phyloP scores from a whole-genome alignment of 2,113 vertebrate species.

The Seriola rivoliana region DNA sequence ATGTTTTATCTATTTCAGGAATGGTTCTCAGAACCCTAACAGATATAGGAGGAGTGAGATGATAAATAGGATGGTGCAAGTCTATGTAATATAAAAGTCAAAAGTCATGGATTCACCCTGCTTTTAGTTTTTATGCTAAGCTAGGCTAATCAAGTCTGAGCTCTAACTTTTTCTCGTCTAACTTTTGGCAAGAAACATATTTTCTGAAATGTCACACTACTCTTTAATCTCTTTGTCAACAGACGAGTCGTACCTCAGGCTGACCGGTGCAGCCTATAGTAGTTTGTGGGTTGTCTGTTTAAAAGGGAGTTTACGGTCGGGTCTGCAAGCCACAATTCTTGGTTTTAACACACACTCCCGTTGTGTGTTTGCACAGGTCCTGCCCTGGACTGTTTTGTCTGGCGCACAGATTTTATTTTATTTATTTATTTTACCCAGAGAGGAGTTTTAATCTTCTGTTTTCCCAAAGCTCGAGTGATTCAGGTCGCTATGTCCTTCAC shows the following conservation, averaged over 20 bases:
- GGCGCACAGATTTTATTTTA: slow-evolving; percentile 43
- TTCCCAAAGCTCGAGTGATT: slow-evolving; percentile 65
- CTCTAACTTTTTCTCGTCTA: no score
- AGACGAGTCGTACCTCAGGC: neutral
- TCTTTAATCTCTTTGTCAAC: no score
- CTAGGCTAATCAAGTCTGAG: no score
- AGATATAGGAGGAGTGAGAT: no score
- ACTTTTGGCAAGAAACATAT: no score
- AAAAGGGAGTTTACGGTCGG: neutral
- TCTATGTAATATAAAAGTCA: no score
- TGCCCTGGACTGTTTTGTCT: slow-evolving; percentile 11
- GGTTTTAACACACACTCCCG: slow-evolving; percentile 6
- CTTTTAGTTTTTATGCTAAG: no score
- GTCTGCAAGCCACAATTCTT: neutral
- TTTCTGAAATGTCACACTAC: no score
- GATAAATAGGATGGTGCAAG: no score
- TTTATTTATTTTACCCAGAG: slow-evolving; percentile 60
- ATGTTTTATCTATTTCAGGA: no score
- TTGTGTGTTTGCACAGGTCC: slow-evolving; percentile 15
- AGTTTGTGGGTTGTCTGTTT: neutral
- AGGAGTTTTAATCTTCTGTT: slow-evolving; percentile 66
- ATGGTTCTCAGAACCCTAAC: no score
- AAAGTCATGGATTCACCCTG: no score
- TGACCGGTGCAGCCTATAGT: neutral
- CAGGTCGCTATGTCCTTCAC: slow-evolving; percentile 63